A percentile compares a stretch with the other conserved stretches of the same genome.
These are phyloP conservation scores for Thymelicus sylvestris DNA, from an alignment of 2,888 invertebrate species.

Conservation along the genomic window DNA sequence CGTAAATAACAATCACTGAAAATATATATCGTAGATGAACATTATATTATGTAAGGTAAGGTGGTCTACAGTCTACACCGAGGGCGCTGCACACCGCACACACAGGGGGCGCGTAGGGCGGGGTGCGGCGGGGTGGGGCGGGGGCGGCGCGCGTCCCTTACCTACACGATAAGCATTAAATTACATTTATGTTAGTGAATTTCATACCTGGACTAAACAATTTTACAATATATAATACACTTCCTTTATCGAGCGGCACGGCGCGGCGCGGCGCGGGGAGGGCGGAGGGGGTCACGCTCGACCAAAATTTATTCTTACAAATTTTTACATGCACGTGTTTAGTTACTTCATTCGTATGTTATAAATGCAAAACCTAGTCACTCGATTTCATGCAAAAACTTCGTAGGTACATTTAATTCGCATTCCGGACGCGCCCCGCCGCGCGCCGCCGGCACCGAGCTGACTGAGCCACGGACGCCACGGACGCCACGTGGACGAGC, in stretches of 20 bases:
- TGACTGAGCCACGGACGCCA: too few species aligned
- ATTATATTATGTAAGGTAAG: too few species aligned
- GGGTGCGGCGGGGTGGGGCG: too few species aligned
- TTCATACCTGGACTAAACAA: constrained; percentile 17
- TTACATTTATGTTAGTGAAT: constrained; percentile 14
- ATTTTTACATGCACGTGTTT: constrained; percentile 1
- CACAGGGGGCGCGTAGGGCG: too few species aligned
- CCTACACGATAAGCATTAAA: constrained; percentile 7
- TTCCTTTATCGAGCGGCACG: not conserved
- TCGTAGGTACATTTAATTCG: too few species aligned
- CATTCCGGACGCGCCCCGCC: constrained; percentile 9
- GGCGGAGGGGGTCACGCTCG: not conserved
- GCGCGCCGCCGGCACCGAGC: too few species aligned
- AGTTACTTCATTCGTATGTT: constrained; percentile 12
- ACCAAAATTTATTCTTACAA: constrained; percentile 4
- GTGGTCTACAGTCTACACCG: too few species aligned
- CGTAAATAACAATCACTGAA: too few species aligned
- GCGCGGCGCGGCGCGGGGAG: not conserved
- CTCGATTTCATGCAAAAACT: constrained; percentile 12
- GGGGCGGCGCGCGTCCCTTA: not conserved
- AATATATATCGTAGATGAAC: too few species aligned
- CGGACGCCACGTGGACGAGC: too few species aligned
- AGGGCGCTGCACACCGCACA: too few species aligned
- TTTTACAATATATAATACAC: constrained; percentile 11
- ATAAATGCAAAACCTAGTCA: constrained; percentile 20